Percentiles rank a stretch among this genome's conserved stretches.
Evolutionary conservation across 92 coral and sea anemone genomes (phyloP).

Genomic region (Epizoanthus scotinus): DNA sequence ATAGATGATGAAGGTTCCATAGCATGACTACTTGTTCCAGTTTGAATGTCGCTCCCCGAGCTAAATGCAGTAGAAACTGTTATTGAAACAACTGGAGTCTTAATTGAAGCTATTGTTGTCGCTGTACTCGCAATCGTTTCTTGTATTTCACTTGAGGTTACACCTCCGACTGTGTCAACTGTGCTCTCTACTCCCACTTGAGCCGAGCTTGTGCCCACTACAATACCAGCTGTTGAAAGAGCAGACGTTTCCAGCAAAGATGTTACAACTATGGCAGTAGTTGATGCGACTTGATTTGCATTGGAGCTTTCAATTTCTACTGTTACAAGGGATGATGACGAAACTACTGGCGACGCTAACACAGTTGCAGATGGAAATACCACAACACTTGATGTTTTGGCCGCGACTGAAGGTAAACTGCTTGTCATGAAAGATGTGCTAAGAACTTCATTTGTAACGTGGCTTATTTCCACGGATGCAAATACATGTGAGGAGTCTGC

Average conservation of each 20-base stretch:
- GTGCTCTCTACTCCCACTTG: not conserved
- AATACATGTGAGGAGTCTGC: not conserved
- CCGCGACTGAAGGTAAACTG: no score
- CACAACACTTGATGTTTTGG: not conserved
- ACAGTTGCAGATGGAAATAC: not conserved
- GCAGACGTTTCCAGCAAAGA: not conserved
- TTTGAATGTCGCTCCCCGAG: not conserved
- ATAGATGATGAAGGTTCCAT: not conserved
- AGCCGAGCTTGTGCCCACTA: not conserved
- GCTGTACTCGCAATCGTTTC: not conserved
- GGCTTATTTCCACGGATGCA: no score
- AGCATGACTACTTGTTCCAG: not conserved
- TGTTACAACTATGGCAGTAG: not conserved
- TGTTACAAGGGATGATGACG: no score
- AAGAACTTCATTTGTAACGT: not conserved
- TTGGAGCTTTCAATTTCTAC: no score
- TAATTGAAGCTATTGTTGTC: not conserved
- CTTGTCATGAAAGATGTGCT: no score
- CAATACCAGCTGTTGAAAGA: not conserved
- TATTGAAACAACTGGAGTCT: not conserved
- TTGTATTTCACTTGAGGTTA: not conserved
- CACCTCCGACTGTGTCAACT: not conserved
- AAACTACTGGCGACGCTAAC: no score
- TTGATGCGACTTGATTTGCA: not conserved
- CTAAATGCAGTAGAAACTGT: not conserved